These are phyloP conservation scores for Drosophila yakuba DNA, from an alignment of 1,140 invertebrate genomes.

Conservation along the genomic window DNA sequence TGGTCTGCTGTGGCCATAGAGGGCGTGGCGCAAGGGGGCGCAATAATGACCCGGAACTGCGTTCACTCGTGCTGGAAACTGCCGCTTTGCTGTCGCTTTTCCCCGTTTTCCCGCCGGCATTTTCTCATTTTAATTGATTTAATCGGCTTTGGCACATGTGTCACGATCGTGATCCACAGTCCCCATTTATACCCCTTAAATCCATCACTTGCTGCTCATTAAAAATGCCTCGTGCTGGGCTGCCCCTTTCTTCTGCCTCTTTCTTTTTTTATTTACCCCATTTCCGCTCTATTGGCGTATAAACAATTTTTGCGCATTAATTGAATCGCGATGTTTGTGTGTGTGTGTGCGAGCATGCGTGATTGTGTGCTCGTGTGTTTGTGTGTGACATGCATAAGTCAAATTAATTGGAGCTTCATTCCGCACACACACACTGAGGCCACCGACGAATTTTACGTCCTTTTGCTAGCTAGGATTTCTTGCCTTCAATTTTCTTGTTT, in stretches of 20 bases:
- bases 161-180: constrained; percentile 53
- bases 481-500: constrained; percentile 42
- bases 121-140: constrained; percentile 81
- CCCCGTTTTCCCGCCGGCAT: constrained; percentile 45
- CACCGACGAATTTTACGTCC: constrained; percentile 47
- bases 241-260: constrained; percentile 15
- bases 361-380: constrained; percentile 7
- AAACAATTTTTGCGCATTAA: constrained; percentile 83
- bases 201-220: constrained; percentile 51
- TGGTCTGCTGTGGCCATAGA: not conserved
- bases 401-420: constrained; percentile 78
- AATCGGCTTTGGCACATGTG: constrained; percentile 71
- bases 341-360: constrained; percentile 36
- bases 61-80: constrained; percentile 48
- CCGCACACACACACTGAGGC: constrained; percentile 40
- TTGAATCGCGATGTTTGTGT: constrained; percentile 63
- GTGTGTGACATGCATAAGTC: constrained; percentile 75
- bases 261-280: constrained; percentile 40
- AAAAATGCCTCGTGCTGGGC: constrained; percentile 59
- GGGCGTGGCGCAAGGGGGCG: constrained; percentile 7
- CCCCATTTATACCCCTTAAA: constrained; percentile 1
- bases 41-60: constrained; percentile 66
- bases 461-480: constrained; percentile 58
- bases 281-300: constrained; percentile 78
- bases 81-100: constrained; percentile 56